Evolutionary conservation across 2,797 vertebrate genomes (phyloP).

Genomic region (Knipowitschia caucasica): DNA sequence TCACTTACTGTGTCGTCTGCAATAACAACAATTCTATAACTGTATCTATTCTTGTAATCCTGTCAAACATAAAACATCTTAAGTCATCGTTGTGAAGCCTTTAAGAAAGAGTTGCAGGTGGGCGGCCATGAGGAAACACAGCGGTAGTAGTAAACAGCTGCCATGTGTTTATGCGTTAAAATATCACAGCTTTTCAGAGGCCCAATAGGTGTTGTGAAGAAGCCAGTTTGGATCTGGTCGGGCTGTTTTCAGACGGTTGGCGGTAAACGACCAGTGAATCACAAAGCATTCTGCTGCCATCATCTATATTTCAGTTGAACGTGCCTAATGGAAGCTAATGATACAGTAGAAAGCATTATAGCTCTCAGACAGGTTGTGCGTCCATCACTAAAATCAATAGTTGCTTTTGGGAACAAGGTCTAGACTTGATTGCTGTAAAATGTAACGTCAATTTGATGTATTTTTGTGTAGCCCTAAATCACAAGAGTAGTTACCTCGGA

Average conservation of each 20-base stretch:
- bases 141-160: background rate
- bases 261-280: constrained; percentile 9
- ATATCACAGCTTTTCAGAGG: background rate
- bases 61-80: background rate
- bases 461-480: no score
- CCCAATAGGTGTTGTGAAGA: background rate
- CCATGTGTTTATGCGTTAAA: background rate
- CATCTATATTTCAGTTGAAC: constrained; percentile 7
- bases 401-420: constrained; percentile 13
- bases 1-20: no score
- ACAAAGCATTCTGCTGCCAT: constrained; percentile 11
- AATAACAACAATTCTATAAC: no score
- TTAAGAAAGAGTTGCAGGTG: constrained; percentile 4
- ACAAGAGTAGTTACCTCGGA: no score
- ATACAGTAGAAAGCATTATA: background rate
- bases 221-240: background rate
- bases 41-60: background rate
- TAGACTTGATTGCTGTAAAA: constrained; percentile 16
- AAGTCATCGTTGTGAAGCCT: background rate
- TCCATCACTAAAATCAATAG: constrained; percentile 5
- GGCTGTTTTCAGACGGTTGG: constrained; percentile 5
- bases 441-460: no score
- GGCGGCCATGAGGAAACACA: background rate
- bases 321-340: constrained; percentile 2
- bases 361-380: background rate